Evolutionary conservation across 23 tunicate genomes (phyloP).

Genomic region (Halocynthia roretzi): DNA sequence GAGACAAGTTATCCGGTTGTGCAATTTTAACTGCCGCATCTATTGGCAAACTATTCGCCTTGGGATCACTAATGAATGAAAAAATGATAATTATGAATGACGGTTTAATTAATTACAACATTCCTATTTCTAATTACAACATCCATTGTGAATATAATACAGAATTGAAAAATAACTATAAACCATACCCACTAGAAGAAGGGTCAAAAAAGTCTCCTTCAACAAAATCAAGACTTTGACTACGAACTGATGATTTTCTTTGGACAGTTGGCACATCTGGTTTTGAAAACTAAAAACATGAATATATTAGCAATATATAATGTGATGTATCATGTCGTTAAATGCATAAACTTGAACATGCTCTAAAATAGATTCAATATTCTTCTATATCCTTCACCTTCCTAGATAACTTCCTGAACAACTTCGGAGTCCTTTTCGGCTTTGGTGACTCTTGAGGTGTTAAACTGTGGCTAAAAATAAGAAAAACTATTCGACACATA

Average conservation of each 20-base stretch:
- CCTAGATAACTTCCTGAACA: background rate
- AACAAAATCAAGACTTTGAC: constrained; percentile 4
- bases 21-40: background rate
- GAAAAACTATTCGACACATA: too few relatives aligned
- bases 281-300: background rate
- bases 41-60: constrained; percentile 1
- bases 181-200: constrained; percentile 3
- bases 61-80: background rate
- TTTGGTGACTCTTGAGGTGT: background rate
- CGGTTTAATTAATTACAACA: background rate
- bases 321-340: background rate
- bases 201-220: background rate
- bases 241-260: background rate
- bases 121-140: background rate
- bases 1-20: too few relatives aligned
- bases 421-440: constrained; percentile 4
- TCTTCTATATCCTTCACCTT: background rate
- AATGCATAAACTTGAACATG: background rate
- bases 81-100: background rate
- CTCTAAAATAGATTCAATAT: background rate
- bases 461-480: background rate
- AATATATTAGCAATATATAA: background rate
- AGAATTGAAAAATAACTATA: background rate
- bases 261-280: background rate
- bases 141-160: background rate